Conservation (phyloP, 2,888 invertebrate genomes). For the Troides helena region DNA sequence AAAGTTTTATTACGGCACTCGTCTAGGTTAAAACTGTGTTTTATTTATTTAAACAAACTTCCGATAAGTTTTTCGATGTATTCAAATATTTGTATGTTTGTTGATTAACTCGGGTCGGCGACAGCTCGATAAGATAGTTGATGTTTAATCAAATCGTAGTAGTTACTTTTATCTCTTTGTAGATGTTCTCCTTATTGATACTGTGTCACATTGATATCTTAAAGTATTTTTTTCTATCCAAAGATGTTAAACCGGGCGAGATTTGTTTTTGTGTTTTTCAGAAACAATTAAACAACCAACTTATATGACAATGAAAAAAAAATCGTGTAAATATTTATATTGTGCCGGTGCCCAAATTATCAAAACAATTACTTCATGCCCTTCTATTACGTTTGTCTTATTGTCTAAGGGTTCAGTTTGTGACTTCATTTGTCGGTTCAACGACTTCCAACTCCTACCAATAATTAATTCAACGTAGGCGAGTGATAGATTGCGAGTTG, state of each 20-base stretch:
- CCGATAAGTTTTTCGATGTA: slow-evolving; percentile 4
- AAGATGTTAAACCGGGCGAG: no score
- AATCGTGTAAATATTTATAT: no score
- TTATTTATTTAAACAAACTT: slow-evolving; percentile 4
- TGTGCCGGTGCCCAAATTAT: no score
- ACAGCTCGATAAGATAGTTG: slow-evolving; percentile 7
- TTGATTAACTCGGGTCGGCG: not conserved
- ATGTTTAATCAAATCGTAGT: slow-evolving; percentile 9
- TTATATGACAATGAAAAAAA: no score
- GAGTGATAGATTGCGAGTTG: slow-evolving; percentile 6
- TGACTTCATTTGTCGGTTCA: not conserved
- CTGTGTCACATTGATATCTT: no score
- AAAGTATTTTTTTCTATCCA: no score
- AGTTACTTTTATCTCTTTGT: not conserved
- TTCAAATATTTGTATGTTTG: slow-evolving; percentile 9
- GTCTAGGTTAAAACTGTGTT: slow-evolving; percentile 1
- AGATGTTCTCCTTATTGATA: no score
- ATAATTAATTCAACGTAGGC: slow-evolving; percentile 4
- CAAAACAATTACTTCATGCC: no score
- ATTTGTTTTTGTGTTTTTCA: no score
- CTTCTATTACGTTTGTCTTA: no score
- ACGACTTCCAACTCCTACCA: not conserved
- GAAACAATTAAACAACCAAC: no score
- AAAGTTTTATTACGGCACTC: not conserved
- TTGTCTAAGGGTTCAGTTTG: not conserved